Percentiles rank a stretch among this genome's conserved stretches.
phyloP scores from a whole-genome alignment of 2,113 vertebrate genomes.

The Corythaixoides concolor region DNA sequence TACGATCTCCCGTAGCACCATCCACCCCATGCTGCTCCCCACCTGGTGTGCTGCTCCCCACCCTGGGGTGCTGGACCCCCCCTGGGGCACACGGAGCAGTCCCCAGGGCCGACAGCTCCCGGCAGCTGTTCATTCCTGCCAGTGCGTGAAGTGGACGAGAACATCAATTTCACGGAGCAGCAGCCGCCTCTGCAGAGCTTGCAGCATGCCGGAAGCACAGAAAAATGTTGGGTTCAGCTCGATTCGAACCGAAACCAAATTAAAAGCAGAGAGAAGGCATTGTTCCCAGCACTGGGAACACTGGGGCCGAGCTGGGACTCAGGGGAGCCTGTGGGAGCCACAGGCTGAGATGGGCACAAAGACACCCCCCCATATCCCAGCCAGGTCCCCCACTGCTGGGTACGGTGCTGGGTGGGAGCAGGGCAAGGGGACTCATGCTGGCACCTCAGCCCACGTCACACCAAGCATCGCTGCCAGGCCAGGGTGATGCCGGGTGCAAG shows the following conservation, averaged over 20 bases:
- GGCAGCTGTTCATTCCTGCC: slow-evolving; percentile 55
- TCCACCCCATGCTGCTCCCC: neutral
- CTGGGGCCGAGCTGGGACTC: neutral
- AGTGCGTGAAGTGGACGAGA: neutral
- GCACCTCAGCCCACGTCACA: fast-evolving
- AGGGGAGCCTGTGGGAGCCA: neutral
- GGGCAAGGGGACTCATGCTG: neutral
- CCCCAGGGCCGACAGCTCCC: neutral
- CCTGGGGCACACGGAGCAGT: neutral
- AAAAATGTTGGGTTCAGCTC: slow-evolving; percentile 45
- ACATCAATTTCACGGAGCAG: slow-evolving; percentile 68
- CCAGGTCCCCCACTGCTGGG: neutral
- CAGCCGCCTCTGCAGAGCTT: slow-evolving; percentile 24
- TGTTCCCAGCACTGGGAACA: neutral
- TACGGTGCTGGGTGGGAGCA: neutral
- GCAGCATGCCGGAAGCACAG: slow-evolving; percentile 8
- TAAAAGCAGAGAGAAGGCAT: neutral
- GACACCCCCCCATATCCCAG: neutral
- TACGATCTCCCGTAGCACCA: fast-evolving
- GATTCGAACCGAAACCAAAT: slow-evolving; percentile 52
- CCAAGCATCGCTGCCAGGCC: neutral
- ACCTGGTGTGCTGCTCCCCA: neutral
- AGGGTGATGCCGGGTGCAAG: fast-evolving
- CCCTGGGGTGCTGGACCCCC: neutral
- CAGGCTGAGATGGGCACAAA: neutral